These are phyloP conservation scores for Lucinisca nassula DNA, from an alignment of 2,888 invertebrate genomes.

Conservation along the genomic window DNA sequence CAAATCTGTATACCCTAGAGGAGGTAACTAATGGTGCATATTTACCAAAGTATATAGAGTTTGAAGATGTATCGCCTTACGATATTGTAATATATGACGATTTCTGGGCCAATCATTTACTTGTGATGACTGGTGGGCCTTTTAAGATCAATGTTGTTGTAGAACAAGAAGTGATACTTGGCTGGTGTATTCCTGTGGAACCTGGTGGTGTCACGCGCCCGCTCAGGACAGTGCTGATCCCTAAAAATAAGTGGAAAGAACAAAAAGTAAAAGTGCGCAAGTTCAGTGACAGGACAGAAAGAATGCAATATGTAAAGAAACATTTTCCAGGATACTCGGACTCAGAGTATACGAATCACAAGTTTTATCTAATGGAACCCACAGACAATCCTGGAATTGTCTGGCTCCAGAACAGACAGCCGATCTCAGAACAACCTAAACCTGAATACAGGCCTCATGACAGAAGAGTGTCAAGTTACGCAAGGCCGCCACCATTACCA, in stretches of 20 bases:
- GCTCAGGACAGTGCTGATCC: background rate
- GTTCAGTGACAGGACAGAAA: background rate
- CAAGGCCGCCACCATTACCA: background rate
- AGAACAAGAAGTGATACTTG: background rate
- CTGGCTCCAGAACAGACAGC: background rate
- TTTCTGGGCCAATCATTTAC: background rate
- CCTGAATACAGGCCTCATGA: background rate
- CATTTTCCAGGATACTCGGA: background rate
- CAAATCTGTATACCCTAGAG: background rate
- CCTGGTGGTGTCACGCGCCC: background rate
- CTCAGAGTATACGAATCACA: background rate
- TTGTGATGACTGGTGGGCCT: background rate
- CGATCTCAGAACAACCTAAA: background rate
- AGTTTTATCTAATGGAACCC: background rate
- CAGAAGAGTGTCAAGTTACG: background rate
- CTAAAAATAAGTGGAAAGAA: background rate
- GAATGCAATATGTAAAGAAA: background rate
- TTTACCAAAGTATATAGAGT: background rate
- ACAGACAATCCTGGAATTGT: background rate
- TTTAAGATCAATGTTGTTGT: background rate
- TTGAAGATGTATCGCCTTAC: background rate
- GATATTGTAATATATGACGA: background rate
- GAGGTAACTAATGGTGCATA: background rate
- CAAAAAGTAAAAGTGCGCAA: background rate
- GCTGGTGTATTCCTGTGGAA: background rate